phyloP scores from a whole-genome alignment of 2,888 invertebrate genomes.

The Magallana nippona region DNA sequence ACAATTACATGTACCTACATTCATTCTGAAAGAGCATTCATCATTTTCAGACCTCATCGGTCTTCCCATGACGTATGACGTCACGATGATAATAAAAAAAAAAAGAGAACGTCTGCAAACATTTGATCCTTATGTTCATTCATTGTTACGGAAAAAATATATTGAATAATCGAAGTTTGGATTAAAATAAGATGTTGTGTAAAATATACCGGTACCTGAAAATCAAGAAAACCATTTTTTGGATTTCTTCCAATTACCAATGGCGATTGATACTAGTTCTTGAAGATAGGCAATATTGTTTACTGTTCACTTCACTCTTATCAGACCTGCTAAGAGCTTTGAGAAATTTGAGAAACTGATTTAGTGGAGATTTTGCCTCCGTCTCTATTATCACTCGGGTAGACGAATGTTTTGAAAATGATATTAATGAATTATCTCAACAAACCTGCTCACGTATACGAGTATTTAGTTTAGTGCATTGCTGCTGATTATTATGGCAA shows the following conservation, averaged over 20 bases:
- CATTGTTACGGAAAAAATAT: background rate
- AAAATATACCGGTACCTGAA: background rate
- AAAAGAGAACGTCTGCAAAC: background rate
- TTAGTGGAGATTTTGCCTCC: background rate
- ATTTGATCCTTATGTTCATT: background rate
- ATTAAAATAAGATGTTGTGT: background rate
- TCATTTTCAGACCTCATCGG: background rate
- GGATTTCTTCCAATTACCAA: background rate
- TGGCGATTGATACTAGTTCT: background rate
- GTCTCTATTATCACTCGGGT: background rate
- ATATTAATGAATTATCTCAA: too few species aligned
- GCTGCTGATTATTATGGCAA: too few species aligned
- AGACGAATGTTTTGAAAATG: background rate
- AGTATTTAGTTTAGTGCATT: too few species aligned
- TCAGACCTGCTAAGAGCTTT: conserved; percentile 12
- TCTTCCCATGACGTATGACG: conserved; percentile 33
- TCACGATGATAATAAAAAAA: background rate
- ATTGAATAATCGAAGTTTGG: background rate
- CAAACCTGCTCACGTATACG: too few species aligned
- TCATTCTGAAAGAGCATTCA: background rate
- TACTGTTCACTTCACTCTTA: background rate
- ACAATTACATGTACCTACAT: background rate
- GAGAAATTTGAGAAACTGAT: background rate
- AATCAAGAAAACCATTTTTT: background rate
- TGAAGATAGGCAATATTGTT: background rate